Evolutionary conservation across 2,113 vertebrate genomes (phyloP).

Genomic region (Petaurus breviceps): DNA sequence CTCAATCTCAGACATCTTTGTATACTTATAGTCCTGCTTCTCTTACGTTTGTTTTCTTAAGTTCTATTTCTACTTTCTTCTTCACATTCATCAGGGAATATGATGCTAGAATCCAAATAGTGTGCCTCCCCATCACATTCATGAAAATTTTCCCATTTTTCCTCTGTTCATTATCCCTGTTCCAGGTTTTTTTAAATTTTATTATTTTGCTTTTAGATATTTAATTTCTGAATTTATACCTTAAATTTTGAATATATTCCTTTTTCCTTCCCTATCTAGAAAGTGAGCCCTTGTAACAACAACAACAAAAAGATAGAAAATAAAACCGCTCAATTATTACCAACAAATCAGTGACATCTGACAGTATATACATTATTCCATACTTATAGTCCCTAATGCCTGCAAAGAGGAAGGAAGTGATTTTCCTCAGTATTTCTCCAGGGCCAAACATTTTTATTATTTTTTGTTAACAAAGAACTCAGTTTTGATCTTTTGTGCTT

Average conservation of each 20-base stretch:
- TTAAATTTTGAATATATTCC: not conserved
- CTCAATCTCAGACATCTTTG: not conserved
- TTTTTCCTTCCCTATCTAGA: not conserved
- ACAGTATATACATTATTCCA: no score
- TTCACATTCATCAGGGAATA: not conserved
- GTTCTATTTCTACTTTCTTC: not conserved
- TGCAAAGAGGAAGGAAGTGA: not conserved
- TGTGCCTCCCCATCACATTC: not conserved
- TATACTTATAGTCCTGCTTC: not conserved
- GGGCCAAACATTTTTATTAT: not conserved
- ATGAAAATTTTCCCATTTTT: not conserved
- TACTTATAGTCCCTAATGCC: not conserved
- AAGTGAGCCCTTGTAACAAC: not conserved
- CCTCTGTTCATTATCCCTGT: not conserved
- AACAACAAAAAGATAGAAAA: not conserved
- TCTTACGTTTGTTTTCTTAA: not conserved
- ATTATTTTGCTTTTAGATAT: not conserved
- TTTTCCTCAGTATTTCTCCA: not conserved
- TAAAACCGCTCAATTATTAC: not conserved
- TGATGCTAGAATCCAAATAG: not conserved
- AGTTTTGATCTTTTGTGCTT: not conserved
- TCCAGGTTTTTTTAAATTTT: not conserved
- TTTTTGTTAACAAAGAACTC: not conserved
- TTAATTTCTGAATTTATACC: not conserved
- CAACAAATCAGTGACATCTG: not conserved